A percentile compares a stretch with the other conserved stretches of the same genome.
Evolutionary conservation across 2,797 vertebrate genomes (phyloP).

Genomic region (Lerista edwardsae): DNA sequence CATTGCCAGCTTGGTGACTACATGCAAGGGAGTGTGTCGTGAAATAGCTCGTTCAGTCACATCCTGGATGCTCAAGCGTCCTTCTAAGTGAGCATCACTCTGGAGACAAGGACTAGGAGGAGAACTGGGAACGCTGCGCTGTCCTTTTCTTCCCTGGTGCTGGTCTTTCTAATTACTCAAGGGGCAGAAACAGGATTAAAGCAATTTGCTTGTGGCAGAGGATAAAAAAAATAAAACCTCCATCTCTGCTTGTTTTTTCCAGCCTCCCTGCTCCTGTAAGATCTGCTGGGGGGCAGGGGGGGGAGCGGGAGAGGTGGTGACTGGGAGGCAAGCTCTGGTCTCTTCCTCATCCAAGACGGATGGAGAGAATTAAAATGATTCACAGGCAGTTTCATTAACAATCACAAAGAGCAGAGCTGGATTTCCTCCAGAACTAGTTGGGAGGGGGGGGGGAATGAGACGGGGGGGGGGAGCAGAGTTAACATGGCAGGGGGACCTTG

Average conservation of each 20-base stretch:
- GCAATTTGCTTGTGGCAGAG: constrained; percentile 26
- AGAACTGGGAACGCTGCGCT: neutral
- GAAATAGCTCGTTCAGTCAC: neutral
- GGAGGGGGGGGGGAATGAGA: rapidly evolving
- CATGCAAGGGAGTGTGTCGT: neutral
- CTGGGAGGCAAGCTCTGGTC: too few species aligned
- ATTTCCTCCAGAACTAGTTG: constrained; percentile 24
- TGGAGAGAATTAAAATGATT: constrained; percentile 61
- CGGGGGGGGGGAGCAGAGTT: neutral
- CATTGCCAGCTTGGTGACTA: too few species aligned
- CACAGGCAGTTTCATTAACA: constrained; percentile 51
- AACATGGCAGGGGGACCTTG: too few species aligned
- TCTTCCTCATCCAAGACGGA: neutral
- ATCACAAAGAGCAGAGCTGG: constrained; percentile 42
- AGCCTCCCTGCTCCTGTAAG: neutral
- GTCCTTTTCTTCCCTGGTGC: neutral
- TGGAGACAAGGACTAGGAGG: neutral
- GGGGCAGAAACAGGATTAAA: constrained; percentile 32
- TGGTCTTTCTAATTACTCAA: constrained; percentile 22
- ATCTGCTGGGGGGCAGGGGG: neutral
- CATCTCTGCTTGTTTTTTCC: neutral
- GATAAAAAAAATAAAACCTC: neutral
- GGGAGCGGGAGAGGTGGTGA: neutral
- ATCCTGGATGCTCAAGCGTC: neutral
- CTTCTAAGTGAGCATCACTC: neutral